Evolutionary conservation across 2,888 invertebrate species (phyloP).

Genomic region (Agrochola circellaris): DNA sequence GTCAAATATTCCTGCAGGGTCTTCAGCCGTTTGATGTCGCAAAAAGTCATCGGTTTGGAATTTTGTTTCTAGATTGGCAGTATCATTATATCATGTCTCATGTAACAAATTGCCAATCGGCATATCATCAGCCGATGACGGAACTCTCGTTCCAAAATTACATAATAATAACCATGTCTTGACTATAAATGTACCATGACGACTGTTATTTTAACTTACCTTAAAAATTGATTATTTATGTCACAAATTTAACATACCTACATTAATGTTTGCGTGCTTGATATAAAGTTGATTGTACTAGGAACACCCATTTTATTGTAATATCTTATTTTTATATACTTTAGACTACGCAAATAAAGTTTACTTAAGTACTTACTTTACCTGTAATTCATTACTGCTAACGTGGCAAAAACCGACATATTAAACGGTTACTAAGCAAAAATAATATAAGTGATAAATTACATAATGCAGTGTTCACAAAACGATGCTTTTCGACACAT

Average conservation of each 20-base stretch:
- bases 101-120: constrained; percentile 9
- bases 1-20: neutral
- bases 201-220: neutral
- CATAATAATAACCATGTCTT: constrained; percentile 6
- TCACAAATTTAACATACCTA: neutral
- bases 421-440: neutral
- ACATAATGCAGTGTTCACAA: neutral
- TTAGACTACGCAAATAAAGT: neutral
- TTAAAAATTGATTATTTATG: neutral
- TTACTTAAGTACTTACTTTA: neutral
- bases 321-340: neutral
- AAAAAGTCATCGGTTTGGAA: neutral
- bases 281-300: neutral
- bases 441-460: neutral
- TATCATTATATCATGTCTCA: neutral
- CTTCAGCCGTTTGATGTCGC: neutral
- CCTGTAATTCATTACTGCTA: neutral
- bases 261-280: neutral
- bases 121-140: constrained; percentile 6
- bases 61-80: neutral
- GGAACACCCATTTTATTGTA: neutral
- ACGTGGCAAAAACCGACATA: neutral
- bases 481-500: neutral
- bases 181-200: neutral
- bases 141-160: neutral